Conservation (phyloP, 2,888 invertebrate species). For the Aproaerema taeniolella region DNA sequence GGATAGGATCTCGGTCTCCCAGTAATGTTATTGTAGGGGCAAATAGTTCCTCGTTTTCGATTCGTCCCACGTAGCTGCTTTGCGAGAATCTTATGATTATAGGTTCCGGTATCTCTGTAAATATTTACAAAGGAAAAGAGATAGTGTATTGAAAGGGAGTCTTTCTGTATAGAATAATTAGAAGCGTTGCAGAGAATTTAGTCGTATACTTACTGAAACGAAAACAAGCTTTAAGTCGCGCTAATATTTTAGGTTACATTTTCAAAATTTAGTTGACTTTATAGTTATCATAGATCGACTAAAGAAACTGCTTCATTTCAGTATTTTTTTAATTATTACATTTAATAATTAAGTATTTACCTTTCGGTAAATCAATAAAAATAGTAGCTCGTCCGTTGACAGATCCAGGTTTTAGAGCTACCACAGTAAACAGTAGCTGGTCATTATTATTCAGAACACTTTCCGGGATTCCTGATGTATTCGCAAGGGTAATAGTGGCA, state of each 20-base stretch:
- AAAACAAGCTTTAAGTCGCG: too few relatives aligned
- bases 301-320: too few relatives aligned
- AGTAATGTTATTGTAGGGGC: conserved; percentile 19
- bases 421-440: conserved; percentile 31
- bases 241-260: too few relatives aligned
- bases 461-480: conserved; percentile 23
- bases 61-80: conserved; percentile 23
- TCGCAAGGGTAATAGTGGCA: conserved; percentile 9
- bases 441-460: conserved; percentile 27
- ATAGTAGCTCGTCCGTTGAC: conserved; percentile 29
- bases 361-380: conserved; percentile 34
- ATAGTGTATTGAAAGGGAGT: too few relatives aligned
- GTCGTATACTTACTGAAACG: too few relatives aligned
- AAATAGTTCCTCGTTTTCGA: conserved; percentile 21
- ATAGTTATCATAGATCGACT: too few relatives aligned
- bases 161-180: too few relatives aligned
- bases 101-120: conserved; percentile 18
- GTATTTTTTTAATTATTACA: too few relatives aligned
- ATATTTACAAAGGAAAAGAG: too few relatives aligned
- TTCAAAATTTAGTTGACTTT: too few relatives aligned
- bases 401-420: conserved; percentile 28
- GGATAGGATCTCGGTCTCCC: conserved; percentile 1
- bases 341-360: too few relatives aligned
- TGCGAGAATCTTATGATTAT: conserved; percentile 21
- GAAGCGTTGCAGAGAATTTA: too few relatives aligned